Evolutionary conservation across 2,888 invertebrate genomes (phyloP).

Genomic region (Pecten maximus): DNA sequence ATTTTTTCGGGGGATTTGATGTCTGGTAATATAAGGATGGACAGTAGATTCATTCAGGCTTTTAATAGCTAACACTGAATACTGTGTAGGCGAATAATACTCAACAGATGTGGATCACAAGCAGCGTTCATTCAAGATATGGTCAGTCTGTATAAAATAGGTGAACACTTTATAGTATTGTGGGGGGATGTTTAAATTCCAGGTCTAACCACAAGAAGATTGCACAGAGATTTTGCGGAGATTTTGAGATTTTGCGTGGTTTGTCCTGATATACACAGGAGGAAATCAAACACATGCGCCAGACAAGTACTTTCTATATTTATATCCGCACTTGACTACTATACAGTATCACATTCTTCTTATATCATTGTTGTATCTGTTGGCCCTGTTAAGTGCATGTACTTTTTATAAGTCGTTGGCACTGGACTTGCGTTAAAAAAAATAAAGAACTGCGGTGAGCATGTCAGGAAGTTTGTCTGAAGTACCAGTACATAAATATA

Average conservation of each 20-base stretch:
- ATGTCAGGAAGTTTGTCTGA: background rate
- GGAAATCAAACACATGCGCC: background rate
- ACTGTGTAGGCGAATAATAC: background rate
- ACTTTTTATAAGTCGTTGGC: background rate
- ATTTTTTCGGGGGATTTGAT: background rate
- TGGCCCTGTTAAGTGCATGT: background rate
- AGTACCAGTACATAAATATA: background rate
- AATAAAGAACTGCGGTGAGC: background rate
- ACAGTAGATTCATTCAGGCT: constrained; percentile 25
- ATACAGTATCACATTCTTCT: background rate
- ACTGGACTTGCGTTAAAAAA: background rate
- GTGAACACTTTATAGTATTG: background rate
- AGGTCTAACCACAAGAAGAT: background rate
- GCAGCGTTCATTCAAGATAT: background rate
- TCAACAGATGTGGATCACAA: background rate
- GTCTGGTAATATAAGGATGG: constrained; percentile 8
- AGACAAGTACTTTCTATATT: constrained; percentile 29
- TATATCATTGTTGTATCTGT: background rate
- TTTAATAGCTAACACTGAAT: background rate
- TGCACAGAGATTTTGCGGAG: background rate
- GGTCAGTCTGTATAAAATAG: background rate
- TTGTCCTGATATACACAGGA: background rate
- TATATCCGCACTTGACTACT: background rate
- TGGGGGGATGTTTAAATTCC: background rate
- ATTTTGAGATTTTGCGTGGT: background rate